Percentiles rank a stretch among this genome's conserved stretches.
Conservation (phyloP, 92 coral and sea anemone genomes). For the Zoanthus gigantus region DNA sequence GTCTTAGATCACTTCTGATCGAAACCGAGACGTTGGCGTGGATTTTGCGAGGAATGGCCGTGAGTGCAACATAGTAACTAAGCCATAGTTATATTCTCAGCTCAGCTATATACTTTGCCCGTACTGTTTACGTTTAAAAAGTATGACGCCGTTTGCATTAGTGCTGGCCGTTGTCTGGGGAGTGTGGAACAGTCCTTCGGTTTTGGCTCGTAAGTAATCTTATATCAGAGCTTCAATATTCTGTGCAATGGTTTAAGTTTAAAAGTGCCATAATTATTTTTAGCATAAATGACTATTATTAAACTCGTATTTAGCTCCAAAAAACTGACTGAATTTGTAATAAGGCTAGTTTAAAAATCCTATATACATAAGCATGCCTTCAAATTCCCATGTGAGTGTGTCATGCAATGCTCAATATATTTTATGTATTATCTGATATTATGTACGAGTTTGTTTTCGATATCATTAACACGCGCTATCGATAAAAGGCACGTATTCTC, state of each 20-base stretch:
- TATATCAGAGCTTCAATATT: not conserved
- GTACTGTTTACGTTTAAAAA: not conserved
- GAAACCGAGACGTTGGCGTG: slow-evolving; percentile 32
- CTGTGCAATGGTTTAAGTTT: not conserved
- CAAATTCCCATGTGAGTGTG: slow-evolving; percentile 4
- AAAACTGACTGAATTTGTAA: not conserved
- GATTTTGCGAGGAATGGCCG: slow-evolving; percentile 50
- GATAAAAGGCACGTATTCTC: not conserved
- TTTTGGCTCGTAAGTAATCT: slow-evolving; percentile 37
- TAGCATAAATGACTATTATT: not conserved
- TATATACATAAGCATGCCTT: not conserved
- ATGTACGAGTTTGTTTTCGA: not conserved
- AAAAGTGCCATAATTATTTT: not conserved
- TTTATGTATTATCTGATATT: slow-evolving; percentile 1
- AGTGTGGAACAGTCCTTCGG: slow-evolving; percentile 27
- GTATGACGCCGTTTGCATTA: slow-evolving; percentile 2
- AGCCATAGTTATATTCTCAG: slow-evolving; percentile 1
- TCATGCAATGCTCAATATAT: slow-evolving; percentile 39
- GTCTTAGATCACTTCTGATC: slow-evolving; percentile 23
- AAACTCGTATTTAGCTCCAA: not conserved
- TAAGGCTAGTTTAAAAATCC: not conserved
- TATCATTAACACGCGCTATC: not conserved
- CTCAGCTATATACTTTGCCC: slow-evolving; percentile 12
- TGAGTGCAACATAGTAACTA: slow-evolving; percentile 25
- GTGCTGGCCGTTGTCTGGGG: slow-evolving; percentile 3